Evolutionary conservation across 1,140 invertebrate genomes (phyloP).

Genomic region (Bradysia coprophila): DNA sequence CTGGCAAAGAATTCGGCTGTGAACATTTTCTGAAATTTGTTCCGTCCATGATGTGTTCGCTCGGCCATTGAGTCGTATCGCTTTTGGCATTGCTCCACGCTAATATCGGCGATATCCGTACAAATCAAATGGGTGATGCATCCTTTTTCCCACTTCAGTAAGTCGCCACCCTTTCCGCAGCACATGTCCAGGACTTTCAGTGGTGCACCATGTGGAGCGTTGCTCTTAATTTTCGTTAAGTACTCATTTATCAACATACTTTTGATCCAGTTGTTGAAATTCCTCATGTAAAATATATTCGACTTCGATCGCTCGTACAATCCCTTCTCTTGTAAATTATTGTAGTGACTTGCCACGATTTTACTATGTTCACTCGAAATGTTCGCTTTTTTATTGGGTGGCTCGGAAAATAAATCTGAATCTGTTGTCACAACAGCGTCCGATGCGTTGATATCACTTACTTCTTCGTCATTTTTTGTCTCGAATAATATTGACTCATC

Average conservation of each 20-base stretch:
- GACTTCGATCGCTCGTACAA: slow-evolving; percentile 61
- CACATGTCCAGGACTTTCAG: slow-evolving; percentile 53
- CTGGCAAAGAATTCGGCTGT: slow-evolving; percentile 81
- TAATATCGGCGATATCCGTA: slow-evolving; percentile 84
- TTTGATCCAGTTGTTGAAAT: slow-evolving; percentile 99
- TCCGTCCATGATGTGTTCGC: slow-evolving; percentile 10
- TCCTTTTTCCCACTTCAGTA: slow-evolving; percentile 85
- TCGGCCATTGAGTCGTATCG: slow-evolving; percentile 40
- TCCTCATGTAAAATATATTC: slow-evolving; percentile 81
- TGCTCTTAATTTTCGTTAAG: slow-evolving; percentile 38
- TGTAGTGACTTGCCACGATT: slow-evolving; percentile 72
- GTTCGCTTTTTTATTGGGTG: too few species aligned
- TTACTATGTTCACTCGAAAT: slow-evolving; percentile 16
- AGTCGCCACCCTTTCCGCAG: slow-evolving; percentile 92
- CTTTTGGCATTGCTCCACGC: slow-evolving; percentile 67
- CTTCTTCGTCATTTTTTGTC: too few species aligned
- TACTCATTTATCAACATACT: slow-evolving; percentile 73
- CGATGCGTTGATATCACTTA: too few species aligned
- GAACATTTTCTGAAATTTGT: slow-evolving; percentile 32
- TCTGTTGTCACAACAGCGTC: too few species aligned
- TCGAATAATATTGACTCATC: too few species aligned
- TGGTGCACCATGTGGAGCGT: slow-evolving; percentile 32
- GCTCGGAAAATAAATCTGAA: too few species aligned
- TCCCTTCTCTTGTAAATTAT: slow-evolving; percentile 64
- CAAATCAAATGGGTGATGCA: slow-evolving; percentile 75